These are phyloP conservation scores for Coracopsis vasa DNA, from an alignment of 2,113 vertebrate species.

Conservation along the genomic window DNA sequence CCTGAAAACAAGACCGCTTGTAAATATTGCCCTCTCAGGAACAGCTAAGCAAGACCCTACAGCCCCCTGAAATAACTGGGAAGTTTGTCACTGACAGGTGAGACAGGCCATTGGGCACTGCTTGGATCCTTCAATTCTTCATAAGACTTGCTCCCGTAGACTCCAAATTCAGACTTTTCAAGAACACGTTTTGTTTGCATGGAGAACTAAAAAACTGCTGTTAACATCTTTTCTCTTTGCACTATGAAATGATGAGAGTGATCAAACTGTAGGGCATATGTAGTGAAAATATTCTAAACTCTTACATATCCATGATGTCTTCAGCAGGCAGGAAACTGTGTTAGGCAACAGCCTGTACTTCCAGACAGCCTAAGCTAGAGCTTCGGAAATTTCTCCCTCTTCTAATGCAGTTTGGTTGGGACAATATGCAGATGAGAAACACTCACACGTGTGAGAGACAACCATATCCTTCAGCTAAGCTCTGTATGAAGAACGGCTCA, in stretches of 20 bases:
- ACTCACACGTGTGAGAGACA: rapidly evolving
- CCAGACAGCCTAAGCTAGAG: background rate
- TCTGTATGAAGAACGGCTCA: background rate
- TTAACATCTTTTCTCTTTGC: background rate
- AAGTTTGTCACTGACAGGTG: background rate
- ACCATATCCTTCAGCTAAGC: background rate
- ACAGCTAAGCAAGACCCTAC: background rate
- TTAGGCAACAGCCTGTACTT: background rate
- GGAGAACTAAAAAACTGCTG: background rate
- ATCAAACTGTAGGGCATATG: background rate
- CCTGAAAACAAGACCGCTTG: background rate
- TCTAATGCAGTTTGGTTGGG: background rate
- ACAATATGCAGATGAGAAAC: background rate
- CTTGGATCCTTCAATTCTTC: background rate
- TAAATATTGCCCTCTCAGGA: background rate
- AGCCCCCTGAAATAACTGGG: background rate
- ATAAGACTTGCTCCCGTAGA: background rate
- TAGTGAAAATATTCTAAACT: background rate
- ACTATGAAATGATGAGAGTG: rapidly evolving
- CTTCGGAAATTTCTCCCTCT: background rate
- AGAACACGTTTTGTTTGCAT: background rate
- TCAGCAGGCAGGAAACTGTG: background rate
- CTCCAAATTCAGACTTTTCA: background rate
- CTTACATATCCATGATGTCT: background rate
- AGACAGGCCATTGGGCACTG: background rate